phyloP scores from a whole-genome alignment of 2,888 invertebrate genomes.

The Rhagophthalmus giganteus region DNA sequence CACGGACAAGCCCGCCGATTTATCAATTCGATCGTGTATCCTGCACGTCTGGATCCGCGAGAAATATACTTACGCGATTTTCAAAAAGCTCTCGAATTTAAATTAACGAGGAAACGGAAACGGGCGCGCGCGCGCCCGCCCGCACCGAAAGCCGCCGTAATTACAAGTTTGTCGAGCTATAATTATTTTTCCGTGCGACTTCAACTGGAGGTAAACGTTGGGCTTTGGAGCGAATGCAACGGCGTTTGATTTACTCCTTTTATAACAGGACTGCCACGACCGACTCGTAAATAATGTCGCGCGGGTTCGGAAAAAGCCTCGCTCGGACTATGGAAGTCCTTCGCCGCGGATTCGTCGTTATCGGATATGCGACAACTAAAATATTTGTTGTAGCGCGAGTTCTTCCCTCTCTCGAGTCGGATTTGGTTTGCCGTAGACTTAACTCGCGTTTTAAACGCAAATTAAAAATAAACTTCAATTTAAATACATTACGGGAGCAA shows the following conservation, averaged over 20 bases:
- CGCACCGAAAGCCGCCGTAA: too few relatives aligned
- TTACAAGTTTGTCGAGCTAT: slow-evolving; percentile 1
- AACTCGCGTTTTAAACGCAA: too few relatives aligned
- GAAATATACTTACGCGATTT: too few relatives aligned
- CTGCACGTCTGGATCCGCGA: slow-evolving; percentile 4
- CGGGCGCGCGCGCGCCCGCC: too few relatives aligned
- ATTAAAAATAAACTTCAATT: too few relatives aligned
- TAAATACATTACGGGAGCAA: too few relatives aligned
- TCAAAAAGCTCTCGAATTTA: background rate
- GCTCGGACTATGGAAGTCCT: background rate
- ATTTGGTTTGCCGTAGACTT: too few relatives aligned
- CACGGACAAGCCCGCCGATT: slow-evolving; percentile 17
- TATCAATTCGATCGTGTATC: slow-evolving; percentile 23
- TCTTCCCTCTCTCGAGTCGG: too few relatives aligned
- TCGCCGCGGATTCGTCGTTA: too few relatives aligned
- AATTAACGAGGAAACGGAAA: slow-evolving; percentile 5
- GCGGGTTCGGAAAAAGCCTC: background rate
- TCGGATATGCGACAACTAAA: too few relatives aligned
- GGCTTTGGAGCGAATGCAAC: slow-evolving; percentile 16
- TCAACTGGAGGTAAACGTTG: slow-evolving; percentile 22
- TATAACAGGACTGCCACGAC: slow-evolving; percentile 40
- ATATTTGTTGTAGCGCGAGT: too few relatives aligned
- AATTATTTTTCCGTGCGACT: slow-evolving; percentile 14
- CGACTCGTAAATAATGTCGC: slow-evolving; percentile 39
- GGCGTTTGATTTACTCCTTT: slow-evolving; percentile 41